Base-by-base conservation (phyloP, 2,113 vertebrate species). In the Macaca fascicularis region DNA sequence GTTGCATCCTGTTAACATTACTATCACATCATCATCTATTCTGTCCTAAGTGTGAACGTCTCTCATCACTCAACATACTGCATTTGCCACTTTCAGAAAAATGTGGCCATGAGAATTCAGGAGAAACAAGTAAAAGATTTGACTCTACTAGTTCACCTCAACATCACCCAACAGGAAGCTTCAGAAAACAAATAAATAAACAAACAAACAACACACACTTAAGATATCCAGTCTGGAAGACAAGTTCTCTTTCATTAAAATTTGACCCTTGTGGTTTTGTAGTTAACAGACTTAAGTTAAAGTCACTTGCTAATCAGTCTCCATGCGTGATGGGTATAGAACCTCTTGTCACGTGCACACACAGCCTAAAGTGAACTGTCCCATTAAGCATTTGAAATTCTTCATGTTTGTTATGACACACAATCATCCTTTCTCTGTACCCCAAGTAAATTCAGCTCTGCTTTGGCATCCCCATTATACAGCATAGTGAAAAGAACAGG, bases 1-100 rank as follows among this genome's bases (percentile, higher is more conserved):
- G 97, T 90, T 96, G 55, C 79, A 91, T 96, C 85, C 93, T 89
- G 43, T 93, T 98, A 95, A 96, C 97, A 90, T 89, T 97, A 95
- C 78, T 78, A 76, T 89, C 90, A 90, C 43, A 90, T 94, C 43
- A 90, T 93, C 75, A 5, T 97, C 98, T 97, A 97, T 98, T 98
- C 97, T 94, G 40, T 95, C 95, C 38, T 1, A 95, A 98, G 85
- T 94, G 74, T 90, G 94, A 87, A 80, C 89, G 59, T 97, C 95
- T 93, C 78, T 96, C 90, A 86, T 79, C 88, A 72, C 64, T 98
- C 98, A 97, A 86, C 76, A 87, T 95, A 95, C 35, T 81, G 2
- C 83, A 55, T 79, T 92, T 93, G 83, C 89, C 96, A 93, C 96
- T 95, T 97, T 94, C 85, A 91, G 81, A 89, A 98, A 97, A 91